Base-by-base conservation (phyloP, 2,888 invertebrate genomes). In the Protonemura montana region DNA sequence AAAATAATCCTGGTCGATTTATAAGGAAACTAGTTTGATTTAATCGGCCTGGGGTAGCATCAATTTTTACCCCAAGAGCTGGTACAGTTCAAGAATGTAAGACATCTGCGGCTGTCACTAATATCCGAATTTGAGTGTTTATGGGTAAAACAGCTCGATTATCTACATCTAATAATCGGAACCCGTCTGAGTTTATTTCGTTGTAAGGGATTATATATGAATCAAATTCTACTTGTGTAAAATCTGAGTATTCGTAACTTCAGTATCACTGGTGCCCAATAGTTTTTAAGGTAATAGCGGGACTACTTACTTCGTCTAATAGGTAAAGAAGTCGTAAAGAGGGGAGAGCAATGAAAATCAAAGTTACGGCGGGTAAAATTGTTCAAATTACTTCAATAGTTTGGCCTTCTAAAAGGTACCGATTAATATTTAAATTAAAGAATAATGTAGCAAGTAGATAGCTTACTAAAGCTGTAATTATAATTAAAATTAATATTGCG, bases 231-330 rank as follows among this genome's bases (percentile, higher is more conserved):
- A 93, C 91, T 90, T 92, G 91, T 89, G 91, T 89, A 90, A 94
- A 94, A 90, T 94, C 94, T 85, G 93, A 93, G 89, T 94, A 94
- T 93, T 94, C 94, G 92, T 95, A 95, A 0, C 92, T 93, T 94
- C 94, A 94, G 87, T 94, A 94, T 93, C 94, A 94, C 93, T 94
- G 94, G 90, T 94, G 94, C 0, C 94, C 94, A 91, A 94, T 93
- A 35, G 93, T 91, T 92, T 95, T 94, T 91, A 95, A 89, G 0
- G 94, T 93, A 89, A 94, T 91, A 88, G 92, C 89, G 0, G 93
- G 93, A 81, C 92, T 92, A 91, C 93, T 93, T 89, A 93, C 90
- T 93, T 95, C 94, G 91, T 94, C 94, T 89, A 93, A 89, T 90
- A 94, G 89, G 89, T 95, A 94, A 89, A 95, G 89, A 89, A 94